Base-by-base conservation (phyloP, 2,797 vertebrate species). In the Amazona ochrocephala region DNA sequence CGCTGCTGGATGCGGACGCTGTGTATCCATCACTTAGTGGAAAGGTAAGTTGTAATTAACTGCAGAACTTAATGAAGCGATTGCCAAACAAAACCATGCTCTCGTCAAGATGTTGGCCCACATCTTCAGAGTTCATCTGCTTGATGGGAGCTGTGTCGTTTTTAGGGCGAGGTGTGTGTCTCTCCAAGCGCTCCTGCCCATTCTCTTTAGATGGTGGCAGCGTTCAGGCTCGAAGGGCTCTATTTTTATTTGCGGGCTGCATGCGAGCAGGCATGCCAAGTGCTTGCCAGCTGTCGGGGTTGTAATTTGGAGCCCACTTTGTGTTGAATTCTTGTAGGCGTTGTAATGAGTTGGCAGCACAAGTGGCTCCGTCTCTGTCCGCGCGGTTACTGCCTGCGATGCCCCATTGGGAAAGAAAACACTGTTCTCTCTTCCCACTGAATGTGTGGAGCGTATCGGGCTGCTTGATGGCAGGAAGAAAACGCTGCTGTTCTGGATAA, bases 391-490 rank as follows among this genome's bases (percentile, higher is more conserved):
- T 29, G 48, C 15, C 34, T 2, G 2, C 1, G 34, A 20, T 60
- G 15, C 18, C 42, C 47, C 1, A 6, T 9, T 1, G 9, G 67
- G 64, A 50, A 61, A 6, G 67, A 22, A 65, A 65, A 11, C 21
- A 3, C 13, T 1, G 2, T 20, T 45, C 50, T 4, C 1, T 3
- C 47, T 24, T 56, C 79, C 75, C 37, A 2, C 41, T 22, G 3
- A 10, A 9, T 4, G 7, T 11, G 15, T 1, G 1, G 19, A 44
- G 61, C 5, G 0, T 22, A 7, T 34, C 18, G 2, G 82, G 68
- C 30, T 71, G 58, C 23, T 53, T 27, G 8, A 44, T 2, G 11
- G 64, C 17, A 45, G 64, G 58, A 54, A 11, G 70, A 80, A 62
- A 27, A 5, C 2, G 9, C 14, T 47, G 22, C 3, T 65, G 22